Evolutionary conservation across 2,797 vertebrate species (phyloP).

Genomic region (Myotis vivesi): DNA sequence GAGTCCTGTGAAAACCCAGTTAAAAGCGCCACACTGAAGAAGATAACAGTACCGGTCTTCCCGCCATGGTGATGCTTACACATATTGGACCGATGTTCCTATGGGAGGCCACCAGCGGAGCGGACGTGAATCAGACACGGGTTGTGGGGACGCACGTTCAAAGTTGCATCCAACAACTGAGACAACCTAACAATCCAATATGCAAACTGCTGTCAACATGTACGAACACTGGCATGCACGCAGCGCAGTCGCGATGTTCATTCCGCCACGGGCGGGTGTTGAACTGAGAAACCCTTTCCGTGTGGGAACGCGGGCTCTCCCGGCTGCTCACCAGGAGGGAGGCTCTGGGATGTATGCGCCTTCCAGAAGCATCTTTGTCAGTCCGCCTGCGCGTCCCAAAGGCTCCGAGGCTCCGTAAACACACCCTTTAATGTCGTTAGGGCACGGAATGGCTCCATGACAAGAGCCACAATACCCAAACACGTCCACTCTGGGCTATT

Average conservation of each 20-base stretch:
- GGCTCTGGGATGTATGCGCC: accelerated
- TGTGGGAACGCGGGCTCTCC: accelerated
- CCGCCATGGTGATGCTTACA: accelerated
- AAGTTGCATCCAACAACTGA: accelerated
- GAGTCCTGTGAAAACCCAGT: background rate
- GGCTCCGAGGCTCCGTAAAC: accelerated
- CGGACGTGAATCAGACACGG: accelerated
- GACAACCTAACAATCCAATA: background rate
- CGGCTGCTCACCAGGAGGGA: accelerated
- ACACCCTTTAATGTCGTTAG: background rate
- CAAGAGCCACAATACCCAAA: background rate
- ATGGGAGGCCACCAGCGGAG: accelerated
- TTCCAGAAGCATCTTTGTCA: background rate
- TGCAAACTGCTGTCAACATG: accelerated
- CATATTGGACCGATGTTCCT: accelerated
- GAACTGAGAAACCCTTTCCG: background rate
- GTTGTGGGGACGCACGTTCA: accelerated
- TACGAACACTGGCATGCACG: accelerated
- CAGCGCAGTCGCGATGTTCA: accelerated
- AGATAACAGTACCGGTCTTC: accelerated
- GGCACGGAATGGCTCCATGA: accelerated
- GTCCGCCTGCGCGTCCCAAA: accelerated
- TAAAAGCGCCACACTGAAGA: accelerated
- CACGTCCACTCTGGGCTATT: background rate
- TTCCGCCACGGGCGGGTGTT: accelerated